These are phyloP conservation scores for Hyperoplus immaculatus DNA, from an alignment of 2,797 vertebrate genomes.

Conservation along the genomic window DNA sequence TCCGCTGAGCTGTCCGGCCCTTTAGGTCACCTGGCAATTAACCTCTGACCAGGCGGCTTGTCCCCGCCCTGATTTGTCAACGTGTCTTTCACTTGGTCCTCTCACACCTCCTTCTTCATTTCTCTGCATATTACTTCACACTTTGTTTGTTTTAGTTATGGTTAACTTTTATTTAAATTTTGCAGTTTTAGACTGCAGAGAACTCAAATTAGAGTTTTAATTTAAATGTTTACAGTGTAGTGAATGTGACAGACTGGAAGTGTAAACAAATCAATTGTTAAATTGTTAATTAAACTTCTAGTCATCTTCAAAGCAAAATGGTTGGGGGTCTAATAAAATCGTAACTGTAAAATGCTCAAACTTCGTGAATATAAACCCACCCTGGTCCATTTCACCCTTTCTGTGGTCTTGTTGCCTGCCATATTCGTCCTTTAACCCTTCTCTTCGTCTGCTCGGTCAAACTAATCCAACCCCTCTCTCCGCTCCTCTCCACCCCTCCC, in stretches of 20 bases:
- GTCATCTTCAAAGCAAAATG: neutral
- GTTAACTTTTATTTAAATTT: neutral
- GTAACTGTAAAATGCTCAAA: neutral
- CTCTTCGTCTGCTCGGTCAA: slow-evolving; percentile 44
- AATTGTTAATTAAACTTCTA: too few relatives aligned
- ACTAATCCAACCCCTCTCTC: slow-evolving; percentile 65
- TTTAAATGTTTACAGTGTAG: too few relatives aligned
- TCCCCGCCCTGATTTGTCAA: slow-evolving; percentile 50
- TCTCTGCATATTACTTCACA: neutral
- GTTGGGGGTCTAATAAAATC: neutral
- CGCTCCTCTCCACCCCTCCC: slow-evolving; percentile 17
- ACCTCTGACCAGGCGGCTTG: slow-evolving; percentile 71
- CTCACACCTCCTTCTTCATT: slow-evolving; percentile 22
- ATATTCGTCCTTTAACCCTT: slow-evolving; percentile 29
- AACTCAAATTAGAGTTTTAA: too few relatives aligned
- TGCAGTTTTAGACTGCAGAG: neutral
- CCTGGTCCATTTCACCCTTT: slow-evolving; percentile 11
- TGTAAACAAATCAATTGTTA: too few relatives aligned
- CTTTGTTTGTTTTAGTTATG: slow-evolving; percentile 4
- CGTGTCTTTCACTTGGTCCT: slow-evolving; percentile 27
- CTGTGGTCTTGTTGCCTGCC: slow-evolving; percentile 1
- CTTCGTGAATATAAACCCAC: slow-evolving; percentile 1
- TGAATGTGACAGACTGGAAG: neutral
- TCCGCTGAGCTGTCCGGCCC: slow-evolving; percentile 68
- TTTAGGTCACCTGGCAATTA: slow-evolving; percentile 84